These are phyloP conservation scores for Papilio aristodemus DNA, from an alignment of 1,140 invertebrate species.

Conservation along the genomic window DNA sequence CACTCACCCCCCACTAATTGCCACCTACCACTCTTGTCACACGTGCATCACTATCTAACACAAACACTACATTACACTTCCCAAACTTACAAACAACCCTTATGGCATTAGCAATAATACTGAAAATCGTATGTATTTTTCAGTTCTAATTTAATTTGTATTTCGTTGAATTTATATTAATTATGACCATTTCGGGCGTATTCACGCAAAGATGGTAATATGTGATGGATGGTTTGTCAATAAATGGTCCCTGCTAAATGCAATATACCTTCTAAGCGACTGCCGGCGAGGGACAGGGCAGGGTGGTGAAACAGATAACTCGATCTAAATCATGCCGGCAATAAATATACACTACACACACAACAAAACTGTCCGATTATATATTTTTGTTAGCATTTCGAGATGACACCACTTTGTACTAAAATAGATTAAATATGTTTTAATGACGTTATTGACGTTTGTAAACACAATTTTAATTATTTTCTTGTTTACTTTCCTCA, in stretches of 20 bases:
- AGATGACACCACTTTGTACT: too few relatives aligned
- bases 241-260: conserved; percentile 37
- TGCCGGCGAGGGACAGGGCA: too few relatives aligned
- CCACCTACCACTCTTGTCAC: conserved; percentile 34
- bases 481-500: too few relatives aligned
- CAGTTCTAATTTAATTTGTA: background rate
- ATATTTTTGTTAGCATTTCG: too few relatives aligned
- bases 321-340: too few relatives aligned
- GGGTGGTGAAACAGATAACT: too few relatives aligned
- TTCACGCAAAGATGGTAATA: conserved; percentile 32
- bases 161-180: conserved; percentile 14
- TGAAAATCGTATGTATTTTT: background rate
- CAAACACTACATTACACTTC: background rate
- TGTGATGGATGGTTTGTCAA: conserved; percentile 57
- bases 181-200: conserved; percentile 4
- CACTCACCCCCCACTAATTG: conserved; percentile 39
- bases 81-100: background rate
- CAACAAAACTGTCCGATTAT: too few relatives aligned
- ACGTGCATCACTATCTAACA: conserved; percentile 33
- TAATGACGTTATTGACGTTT: too few relatives aligned
- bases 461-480: too few relatives aligned
- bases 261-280: background rate
- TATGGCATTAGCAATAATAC: background rate
- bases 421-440: too few relatives aligned
- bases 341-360: too few relatives aligned